Base-by-base conservation (phyloP, 2,797 vertebrate species). In the Hydrolagus colliei region DNA sequence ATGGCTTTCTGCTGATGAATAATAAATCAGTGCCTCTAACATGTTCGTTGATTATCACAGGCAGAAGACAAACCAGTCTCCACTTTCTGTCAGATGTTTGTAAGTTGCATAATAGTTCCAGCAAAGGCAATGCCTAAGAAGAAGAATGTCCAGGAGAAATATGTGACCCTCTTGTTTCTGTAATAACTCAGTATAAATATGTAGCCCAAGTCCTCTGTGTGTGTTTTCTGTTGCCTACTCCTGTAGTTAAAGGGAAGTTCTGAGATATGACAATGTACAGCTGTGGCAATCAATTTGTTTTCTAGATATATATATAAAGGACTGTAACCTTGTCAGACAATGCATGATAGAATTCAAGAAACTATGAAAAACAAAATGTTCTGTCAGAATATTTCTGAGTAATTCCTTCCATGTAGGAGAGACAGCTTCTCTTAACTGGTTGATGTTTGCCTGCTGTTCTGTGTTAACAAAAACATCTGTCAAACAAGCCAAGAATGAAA, bases 311-410 rank as follows among this genome's bases (percentile, higher is more conserved):
- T 84, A 67, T 68, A 71, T 68, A 76, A 84, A 71, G 79, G 79
- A 84, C 79, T 63, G 65, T 84, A 84, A 84, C 79, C 79, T 84
- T 84, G 79, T 84, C 79, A 84, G 65, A 84, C 79, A 67, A 84
- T 84, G 71, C 79, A 84, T 41, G 79, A 41, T 84, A 65, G 79
- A 84, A 84, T 84, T 67, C 35, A 27, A 84, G 79, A 84, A 84
- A 84, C 32, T 84, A 84, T 84, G 79, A 84, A 84, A 84, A 84
- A 84, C 79, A 84, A 84, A 84, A 84, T 35, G 65, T 84, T 84
- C 79, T 84, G 79, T 84, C 79, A 84, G 65, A 84, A 71, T 84
- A 63, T 84, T 82, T 84, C 79, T 84, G 79, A 84, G 79, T 84
- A 84, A 84, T 84, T 84, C 32, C 79, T 84, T 84, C 79, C 79